Percentiles rank a stretch among this genome's conserved stretches.
Conservation (phyloP, 2,797 vertebrate species). For the Myripristis jacobus region DNA sequence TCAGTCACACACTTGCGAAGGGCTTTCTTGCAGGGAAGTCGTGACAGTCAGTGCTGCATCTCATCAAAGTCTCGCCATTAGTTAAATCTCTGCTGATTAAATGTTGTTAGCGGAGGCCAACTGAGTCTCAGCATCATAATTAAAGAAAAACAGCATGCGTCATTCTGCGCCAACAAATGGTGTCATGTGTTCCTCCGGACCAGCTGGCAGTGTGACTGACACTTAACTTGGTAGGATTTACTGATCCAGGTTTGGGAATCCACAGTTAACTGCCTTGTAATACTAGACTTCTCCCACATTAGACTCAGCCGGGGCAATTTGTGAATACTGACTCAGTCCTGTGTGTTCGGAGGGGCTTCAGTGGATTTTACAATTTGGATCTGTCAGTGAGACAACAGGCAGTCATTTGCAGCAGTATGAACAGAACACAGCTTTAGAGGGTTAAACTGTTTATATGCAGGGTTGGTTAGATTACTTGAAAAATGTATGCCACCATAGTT, state of each 20-base stretch:
- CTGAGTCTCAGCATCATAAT: conserved; percentile 83
- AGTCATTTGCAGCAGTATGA: neutral
- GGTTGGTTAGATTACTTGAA: too few relatives aligned
- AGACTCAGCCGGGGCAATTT: conserved; percentile 10
- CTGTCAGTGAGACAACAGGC: neutral
- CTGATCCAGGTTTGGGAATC: conserved; percentile 25
- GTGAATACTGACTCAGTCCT: conserved; percentile 1
- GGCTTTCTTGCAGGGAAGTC: neutral
- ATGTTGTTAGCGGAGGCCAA: conserved; percentile 80
- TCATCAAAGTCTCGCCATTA: conserved; percentile 77
- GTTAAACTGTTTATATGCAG: too few relatives aligned
- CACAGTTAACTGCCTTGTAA: conserved; percentile 6
- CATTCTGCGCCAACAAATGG: conserved; percentile 82
- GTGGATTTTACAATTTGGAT: neutral
- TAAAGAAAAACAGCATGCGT: conserved; percentile 86
- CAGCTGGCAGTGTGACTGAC: conserved; percentile 67
- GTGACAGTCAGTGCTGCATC: conserved; percentile 69
- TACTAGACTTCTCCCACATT: conserved; percentile 1
- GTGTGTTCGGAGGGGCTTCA: neutral
- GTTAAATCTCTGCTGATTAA: conserved; percentile 82
- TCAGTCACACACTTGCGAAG: conserved; percentile 1
- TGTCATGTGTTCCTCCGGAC: conserved; percentile 84
- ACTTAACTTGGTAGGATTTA: conserved; percentile 52
- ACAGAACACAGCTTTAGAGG: neutral
- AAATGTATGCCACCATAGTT: too few relatives aligned